Conservation (phyloP, 2,113 vertebrate genomes). For the Rhagologus leucostigma region DNA sequence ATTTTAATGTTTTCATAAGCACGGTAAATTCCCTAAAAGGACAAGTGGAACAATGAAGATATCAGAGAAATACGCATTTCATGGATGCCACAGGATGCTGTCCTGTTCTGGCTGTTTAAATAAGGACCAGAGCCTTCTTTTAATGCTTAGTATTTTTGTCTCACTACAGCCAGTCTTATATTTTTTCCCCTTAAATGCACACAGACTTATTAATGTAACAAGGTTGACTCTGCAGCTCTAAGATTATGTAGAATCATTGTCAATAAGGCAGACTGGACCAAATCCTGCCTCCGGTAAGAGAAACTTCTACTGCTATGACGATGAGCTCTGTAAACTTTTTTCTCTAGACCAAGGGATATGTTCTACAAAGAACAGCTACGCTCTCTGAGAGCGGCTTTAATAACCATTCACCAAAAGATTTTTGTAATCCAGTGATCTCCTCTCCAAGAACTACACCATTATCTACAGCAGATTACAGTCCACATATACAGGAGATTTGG, state of each 20-base stretch:
- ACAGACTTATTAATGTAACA: not conserved
- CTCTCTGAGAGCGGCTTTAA: not conserved
- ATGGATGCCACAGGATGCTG: not conserved
- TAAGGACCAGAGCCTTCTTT: not conserved
- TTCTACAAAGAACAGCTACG: not conserved
- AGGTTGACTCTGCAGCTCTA: not conserved
- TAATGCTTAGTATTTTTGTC: not conserved
- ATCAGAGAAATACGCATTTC: not conserved
- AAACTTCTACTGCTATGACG: fast-evolving
- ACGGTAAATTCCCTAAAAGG: not conserved
- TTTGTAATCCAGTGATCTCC: not conserved
- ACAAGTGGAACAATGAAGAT: not conserved
- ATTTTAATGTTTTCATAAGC: not conserved
- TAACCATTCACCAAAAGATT: not conserved
- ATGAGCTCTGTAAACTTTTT: not conserved
- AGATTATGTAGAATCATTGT: not conserved
- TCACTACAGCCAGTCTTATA: not conserved
- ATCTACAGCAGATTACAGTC: not conserved
- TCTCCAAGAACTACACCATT: not conserved
- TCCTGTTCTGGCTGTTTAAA: not conserved
- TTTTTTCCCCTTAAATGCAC: not conserved
- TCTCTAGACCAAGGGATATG: not conserved
- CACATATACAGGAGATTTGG: not conserved
- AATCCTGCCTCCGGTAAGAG: not conserved
- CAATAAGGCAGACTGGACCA: not conserved